Base-by-base conservation (phyloP, 1,140 invertebrate species). In the Luehdorfia chinensis region DNA sequence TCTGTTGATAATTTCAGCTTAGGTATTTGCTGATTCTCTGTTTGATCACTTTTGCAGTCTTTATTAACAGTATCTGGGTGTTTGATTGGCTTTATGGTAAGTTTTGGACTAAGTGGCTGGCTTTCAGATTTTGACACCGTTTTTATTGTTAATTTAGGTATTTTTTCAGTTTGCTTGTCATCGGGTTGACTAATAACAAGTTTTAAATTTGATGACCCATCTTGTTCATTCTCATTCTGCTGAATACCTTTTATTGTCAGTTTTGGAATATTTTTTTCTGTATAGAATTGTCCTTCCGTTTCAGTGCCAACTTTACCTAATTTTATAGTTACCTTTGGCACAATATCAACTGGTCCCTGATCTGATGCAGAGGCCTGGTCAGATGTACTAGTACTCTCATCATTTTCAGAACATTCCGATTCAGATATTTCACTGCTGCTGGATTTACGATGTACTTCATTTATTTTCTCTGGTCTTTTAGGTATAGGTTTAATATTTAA, bases 391-490 rank as follows among this genome's bases (percentile, higher is more conserved):
- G 75, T 65, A 34, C 66, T 79, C 50, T 87, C 79, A 77, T 87
- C 85, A 77, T 85, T 87, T 70, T 87, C 84, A 23, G 85, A 87
- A 60, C 67, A 79, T 66, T 87, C 85, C 5, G 84, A 87, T 66
- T 87, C 85, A 18, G 85, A 87, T 60, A 87, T 79, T 68, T 87
- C 85, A 74, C 85, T 87, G 33, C 84, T 87, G 51, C 85, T 87
- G n/a, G 84, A 87, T 59, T 81, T 83, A 30, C 77, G 54, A 46
- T 83, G 75, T 23, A 72, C 51, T 53, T 78, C 75, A 69, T 85
- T 77, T 15, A 84, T 72, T 58, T 79, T 84, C 45, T 86, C 85
- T 43, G 79, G 64, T 33, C 73, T 70, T 55, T 73, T 86, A 8
- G 56, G 66, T n/a, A 85, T 67, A 28, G 74, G 81, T 65, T 87